Evolutionary conservation across 2,113 vertebrate genomes (phyloP), one percentile per base, ranked within the genome.

Genomic region (Mus spicilegus): DNA sequence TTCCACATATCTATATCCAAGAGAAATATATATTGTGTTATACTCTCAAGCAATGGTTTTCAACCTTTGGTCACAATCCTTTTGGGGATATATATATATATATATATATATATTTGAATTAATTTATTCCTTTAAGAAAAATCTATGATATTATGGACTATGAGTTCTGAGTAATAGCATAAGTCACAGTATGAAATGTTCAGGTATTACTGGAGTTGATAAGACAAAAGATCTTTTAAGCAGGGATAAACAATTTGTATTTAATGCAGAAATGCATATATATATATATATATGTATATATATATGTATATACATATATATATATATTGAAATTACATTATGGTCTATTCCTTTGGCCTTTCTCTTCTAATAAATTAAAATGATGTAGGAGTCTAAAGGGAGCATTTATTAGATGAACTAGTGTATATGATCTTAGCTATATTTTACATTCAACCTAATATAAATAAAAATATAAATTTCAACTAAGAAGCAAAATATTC

Each of bases 401-500:
- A 84, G 90, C 1, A 78, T 67, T 69, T 85, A 39, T 46, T 95
- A 22, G 58, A 92, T 69, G 6, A 73, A 67, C 24, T 70, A 46
- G 4, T 69, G 70, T 75, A 54, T 82, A 8, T n/a, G 80, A 54
- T 82, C 8, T 75, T 61, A 87, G 2, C 54, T 82, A 93, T 91
- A 69, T 77, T 89, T 93, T 86, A 75, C 46, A 73, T 69, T 93
- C 30, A 87, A 10, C 0, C 2, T 76, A 89, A 91, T 63, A 77
- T 36, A 75, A 77, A 89, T 69, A 81, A 58, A 78, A 49, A 67
- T 56, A 7, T 42, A 54, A 16, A 73, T 39, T 46, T 86, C 51
- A 82, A 46, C 58, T 81, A 69, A 95, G 28, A 96, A 91, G 85
- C 82, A 85, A 1, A 54, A 67, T 72, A 51, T 90, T 5, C 33